Percentiles rank a stretch among this genome's conserved stretches.
Conservation (phyloP, 2,888 invertebrate genomes). For the Podabrus alpinus region DNA sequence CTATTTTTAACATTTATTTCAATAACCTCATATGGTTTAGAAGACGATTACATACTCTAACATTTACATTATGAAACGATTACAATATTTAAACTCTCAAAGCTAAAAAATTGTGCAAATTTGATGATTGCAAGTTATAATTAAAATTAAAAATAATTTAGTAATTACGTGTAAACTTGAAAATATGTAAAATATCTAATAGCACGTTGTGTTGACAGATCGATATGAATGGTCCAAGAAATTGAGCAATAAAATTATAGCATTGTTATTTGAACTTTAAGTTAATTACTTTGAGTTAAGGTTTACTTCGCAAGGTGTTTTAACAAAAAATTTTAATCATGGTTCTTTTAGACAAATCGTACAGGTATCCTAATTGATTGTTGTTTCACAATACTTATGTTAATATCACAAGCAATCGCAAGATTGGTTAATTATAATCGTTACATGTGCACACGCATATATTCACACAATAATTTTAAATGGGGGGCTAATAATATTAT, state of each 20-base stretch:
- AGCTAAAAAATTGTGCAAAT: neutral
- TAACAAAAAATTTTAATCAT: neutral
- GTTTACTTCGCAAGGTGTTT: neutral
- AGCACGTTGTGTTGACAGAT: neutral
- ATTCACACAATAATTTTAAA: neutral
- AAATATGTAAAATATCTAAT: neutral
- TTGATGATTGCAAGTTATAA: neutral
- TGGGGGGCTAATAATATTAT: neutral
- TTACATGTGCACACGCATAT: neutral
- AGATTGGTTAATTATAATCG: neutral
- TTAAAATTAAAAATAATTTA: neutral
- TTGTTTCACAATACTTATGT: neutral
- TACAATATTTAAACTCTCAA: neutral
- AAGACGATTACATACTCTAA: neutral
- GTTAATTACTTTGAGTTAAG: neutral
- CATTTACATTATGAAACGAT: neutral
- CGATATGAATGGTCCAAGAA: neutral
- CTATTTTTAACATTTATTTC: neutral
- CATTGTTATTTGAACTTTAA: neutral
- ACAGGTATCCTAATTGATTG: neutral
- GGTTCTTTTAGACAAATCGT: neutral
- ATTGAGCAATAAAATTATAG: neutral
- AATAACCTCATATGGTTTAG: neutral
- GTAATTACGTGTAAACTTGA: neutral
- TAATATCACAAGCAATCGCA: neutral